Percentiles rank a stretch among this genome's conserved stretches.
Evolutionary conservation across 2,113 vertebrate species (phyloP).

Genomic region (Gadus macrocephalus): DNA sequence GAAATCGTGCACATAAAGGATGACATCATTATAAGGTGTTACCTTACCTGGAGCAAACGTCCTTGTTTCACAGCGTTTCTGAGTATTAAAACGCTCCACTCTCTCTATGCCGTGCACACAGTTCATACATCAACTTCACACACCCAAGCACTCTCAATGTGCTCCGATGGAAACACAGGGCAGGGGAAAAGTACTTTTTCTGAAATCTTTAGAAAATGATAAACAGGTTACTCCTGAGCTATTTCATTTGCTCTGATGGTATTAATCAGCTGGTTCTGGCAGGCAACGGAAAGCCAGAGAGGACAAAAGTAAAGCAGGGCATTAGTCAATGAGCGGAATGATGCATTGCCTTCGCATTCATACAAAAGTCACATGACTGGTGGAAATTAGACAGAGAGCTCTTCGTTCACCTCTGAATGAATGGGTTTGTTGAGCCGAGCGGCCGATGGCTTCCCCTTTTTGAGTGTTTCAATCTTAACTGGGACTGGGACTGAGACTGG

Average conservation of each 20-base stretch:
- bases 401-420: background rate
- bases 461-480: too few species aligned
- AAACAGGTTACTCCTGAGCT: constrained; percentile 63
- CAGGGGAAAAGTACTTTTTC: constrained; percentile 32
- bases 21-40: constrained; percentile 37
- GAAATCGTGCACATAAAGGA: constrained; percentile 29
- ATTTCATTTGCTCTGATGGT: constrained; percentile 68
- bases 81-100: constrained; percentile 35
- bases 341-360: constrained; percentile 57
- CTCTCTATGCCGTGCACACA: constrained; percentile 23
- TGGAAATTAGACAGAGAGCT: constrained; percentile 43
- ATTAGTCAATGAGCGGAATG: constrained; percentile 66
- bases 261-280: constrained; percentile 66
- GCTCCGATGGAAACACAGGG: constrained; percentile 31
- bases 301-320: constrained; percentile 64
- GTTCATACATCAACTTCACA: constrained; percentile 55
- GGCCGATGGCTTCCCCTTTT: background rate
- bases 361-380: constrained; percentile 45
- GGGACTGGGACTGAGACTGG: too few species aligned
- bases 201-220: constrained; percentile 59
- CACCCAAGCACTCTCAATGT: constrained; percentile 28
- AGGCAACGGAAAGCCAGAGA: constrained; percentile 52
- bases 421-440: background rate
- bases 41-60: constrained; percentile 28
- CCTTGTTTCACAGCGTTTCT: constrained; percentile 40